Percentiles rank a stretch among this genome's conserved stretches.
These are phyloP conservation scores for Nycteola revayana DNA, from an alignment of 2,888 invertebrate species.

Conservation along the genomic window DNA sequence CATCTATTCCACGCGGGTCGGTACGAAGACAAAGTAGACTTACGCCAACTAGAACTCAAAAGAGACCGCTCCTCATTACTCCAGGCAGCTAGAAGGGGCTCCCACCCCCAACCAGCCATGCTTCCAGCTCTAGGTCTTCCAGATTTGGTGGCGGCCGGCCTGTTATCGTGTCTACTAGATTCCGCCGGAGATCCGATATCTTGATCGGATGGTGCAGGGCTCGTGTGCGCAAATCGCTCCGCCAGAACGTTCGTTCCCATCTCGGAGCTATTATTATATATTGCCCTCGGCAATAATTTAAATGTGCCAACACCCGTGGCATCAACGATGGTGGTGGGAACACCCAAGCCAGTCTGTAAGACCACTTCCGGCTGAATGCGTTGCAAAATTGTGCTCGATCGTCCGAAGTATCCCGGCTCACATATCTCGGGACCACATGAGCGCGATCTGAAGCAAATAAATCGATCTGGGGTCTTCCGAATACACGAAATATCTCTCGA, in stretches of 20 bases:
- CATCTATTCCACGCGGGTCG: conserved; percentile 10
- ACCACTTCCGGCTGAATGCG: conserved; percentile 10
- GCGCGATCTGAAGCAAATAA: background rate
- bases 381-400: background rate
- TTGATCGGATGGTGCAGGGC: conserved; percentile 13
- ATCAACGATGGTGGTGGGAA: conserved; percentile 13
- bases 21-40: conserved; percentile 10
- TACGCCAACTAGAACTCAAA: conserved; percentile 16
- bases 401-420: background rate
- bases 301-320: conserved; percentile 13
- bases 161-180: conserved; percentile 19
- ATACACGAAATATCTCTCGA: background rate
- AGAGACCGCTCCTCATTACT: conserved; percentile 1
- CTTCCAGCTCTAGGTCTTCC: conserved; percentile 14
- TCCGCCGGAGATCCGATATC: conserved; percentile 6
- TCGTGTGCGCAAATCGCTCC: conserved; percentile 9
- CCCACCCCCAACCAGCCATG: conserved; percentile 27
- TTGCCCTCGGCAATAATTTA: conserved; percentile 16
- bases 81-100: conserved; percentile 4
- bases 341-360: conserved; percentile 12
- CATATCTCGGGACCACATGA: background rate
- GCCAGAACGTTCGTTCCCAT: conserved; percentile 18
- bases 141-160: conserved; percentile 9
- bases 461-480: background rate
- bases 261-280: conserved; percentile 21